Conservation (phyloP, 2,113 vertebrate genomes). For the Semicossyphus pulcher region DNA sequence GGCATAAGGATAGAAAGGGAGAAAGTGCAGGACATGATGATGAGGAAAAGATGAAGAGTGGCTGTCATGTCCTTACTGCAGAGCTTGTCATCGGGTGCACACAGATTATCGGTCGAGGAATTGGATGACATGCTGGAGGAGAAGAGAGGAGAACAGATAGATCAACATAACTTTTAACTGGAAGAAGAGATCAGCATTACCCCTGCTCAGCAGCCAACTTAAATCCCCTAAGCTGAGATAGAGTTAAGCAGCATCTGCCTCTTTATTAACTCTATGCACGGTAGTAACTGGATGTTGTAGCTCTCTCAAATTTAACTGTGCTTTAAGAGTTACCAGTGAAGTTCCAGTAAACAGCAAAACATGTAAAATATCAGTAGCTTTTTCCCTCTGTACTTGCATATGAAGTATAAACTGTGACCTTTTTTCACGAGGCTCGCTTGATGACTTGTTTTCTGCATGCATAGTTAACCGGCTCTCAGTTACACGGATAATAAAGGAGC, state of each 20-base stretch:
- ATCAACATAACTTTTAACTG: conserved; percentile 5
- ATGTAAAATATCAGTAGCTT: too few species aligned
- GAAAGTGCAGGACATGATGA: background rate
- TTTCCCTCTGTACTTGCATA: too few species aligned
- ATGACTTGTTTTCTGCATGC: too few species aligned
- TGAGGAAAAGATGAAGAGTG: background rate
- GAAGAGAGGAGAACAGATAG: conserved; percentile 12
- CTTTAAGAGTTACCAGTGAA: background rate
- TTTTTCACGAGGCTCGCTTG: too few species aligned
- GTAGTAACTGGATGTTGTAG: background rate
- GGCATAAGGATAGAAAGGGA: too few species aligned
- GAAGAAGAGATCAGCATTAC: conserved; percentile 34
- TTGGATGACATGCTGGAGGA: conserved; percentile 70
- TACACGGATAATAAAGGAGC: background rate
- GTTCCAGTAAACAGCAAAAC: too few species aligned
- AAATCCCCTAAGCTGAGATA: conserved; percentile 24
- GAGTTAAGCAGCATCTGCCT: background rate
- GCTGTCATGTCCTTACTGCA: conserved; percentile 66
- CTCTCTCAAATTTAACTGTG: background rate
- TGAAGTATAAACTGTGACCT: too few species aligned
- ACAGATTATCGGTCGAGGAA: conserved; percentile 33
- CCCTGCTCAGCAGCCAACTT: conserved; percentile 38
- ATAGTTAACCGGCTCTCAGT: background rate
- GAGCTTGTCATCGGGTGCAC: conserved; percentile 51
- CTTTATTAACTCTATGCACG: background rate